Evolutionary conservation across 2,113 vertebrate species (phyloP), one percentile per base, ranked within the genome.

Genomic region (Microtus montanus): DNA sequence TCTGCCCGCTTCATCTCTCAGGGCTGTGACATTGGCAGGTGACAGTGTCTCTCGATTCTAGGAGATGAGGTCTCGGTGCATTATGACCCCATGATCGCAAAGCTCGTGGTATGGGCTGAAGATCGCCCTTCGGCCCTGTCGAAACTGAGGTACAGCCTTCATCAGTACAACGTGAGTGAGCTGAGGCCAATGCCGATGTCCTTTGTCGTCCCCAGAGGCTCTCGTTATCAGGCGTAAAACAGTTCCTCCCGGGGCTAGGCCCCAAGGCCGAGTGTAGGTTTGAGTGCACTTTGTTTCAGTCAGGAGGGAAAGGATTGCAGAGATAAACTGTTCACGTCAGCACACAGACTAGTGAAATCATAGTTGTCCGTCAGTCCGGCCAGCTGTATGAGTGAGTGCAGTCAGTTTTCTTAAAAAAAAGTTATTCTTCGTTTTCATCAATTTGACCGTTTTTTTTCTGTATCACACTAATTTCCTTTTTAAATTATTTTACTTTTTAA

Each of bases 41-140:
- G 74, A 28, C 74, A 26, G 84, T 49, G 19, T 52, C 88, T 93
- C 2, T 95, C 0, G 77, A 0, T 97, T 97, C 63, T 83, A 99
- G 99, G 99, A 77, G 99, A 99, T 83, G 99, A 99, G 54, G 99
- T 99, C 83, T 99, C 99, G 0, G 98, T 99, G 78, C 98, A 99
- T 88, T 99, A 99, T 28, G 99, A 99, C 94, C 99, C 99, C 2
- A 99, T 99, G 99, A 99, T 99, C 44, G 99, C 99, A 1, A 99
- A 99, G 96, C 98, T 99, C 0, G 99, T 99, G 4, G 99, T 99
- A 5, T 99, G 99, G 99, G 99, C 99, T 3, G 98, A 99, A 87
- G 99, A 99, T 96, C 99, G 99, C 2, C 98, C 97, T 33, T 99
- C 99, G 4, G 99, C 99, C 5, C 97, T 99, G 95, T 98, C 98